phyloP scores from a whole-genome alignment of 2,888 invertebrate species.

The Trisateles emortualis region DNA sequence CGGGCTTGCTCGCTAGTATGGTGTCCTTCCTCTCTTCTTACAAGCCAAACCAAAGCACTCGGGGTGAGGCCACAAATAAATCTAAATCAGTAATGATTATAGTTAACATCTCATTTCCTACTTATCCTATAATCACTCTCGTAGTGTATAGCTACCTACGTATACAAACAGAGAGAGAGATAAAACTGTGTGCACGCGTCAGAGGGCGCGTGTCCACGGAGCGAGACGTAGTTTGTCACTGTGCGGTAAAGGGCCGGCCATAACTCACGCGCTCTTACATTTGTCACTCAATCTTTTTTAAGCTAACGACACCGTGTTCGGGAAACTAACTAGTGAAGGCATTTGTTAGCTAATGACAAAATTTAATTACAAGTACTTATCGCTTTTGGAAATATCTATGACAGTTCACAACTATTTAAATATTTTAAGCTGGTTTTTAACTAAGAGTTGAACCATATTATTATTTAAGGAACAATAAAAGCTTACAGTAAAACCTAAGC shows the following conservation, averaged over 20 bases:
- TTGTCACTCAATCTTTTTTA: conserved; percentile 40
- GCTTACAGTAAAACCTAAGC: no score
- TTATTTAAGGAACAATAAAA: no score
- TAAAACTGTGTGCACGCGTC: conserved; percentile 15
- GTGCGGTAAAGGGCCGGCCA: conserved; percentile 14
- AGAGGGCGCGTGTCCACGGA: conserved; percentile 7
- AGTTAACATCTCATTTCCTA: background rate
- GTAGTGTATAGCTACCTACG: conserved; percentile 1
- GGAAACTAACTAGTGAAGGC: background rate
- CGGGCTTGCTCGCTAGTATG: no score
- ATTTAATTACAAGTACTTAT: background rate
- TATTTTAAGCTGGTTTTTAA: no score
- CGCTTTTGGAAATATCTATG: background rate
- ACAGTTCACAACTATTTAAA: no score
- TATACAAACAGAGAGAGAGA: conserved; percentile 18
- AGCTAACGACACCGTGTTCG: conserved; percentile 20
- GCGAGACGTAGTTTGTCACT: conserved; percentile 14
- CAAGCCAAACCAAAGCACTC: no score
- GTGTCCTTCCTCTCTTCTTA: no score
- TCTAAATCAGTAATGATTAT: background rate
- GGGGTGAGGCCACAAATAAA: no score
- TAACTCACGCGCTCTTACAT: conserved; percentile 30
- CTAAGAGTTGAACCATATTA: no score
- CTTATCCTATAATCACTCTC: conserved; percentile 7
- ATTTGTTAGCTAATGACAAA: background rate